Base-by-base conservation (phyloP, 1,140 invertebrate species). In the Anthonomus grandis region DNA sequence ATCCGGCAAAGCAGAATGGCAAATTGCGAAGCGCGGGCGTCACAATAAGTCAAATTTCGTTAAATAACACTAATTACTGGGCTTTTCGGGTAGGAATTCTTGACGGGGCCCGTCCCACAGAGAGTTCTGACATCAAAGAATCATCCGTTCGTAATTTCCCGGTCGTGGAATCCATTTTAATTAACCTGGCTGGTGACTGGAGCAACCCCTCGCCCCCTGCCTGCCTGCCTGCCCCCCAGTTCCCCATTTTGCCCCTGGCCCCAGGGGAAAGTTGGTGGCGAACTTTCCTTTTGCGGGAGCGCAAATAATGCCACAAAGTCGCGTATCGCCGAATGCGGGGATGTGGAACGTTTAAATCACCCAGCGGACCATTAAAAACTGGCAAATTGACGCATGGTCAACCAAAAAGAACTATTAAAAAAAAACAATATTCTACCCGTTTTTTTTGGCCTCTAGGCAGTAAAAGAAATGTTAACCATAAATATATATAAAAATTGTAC, bases 101-200 rank as follows among this genome's bases (percentile, higher is more conserved):
- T 56, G 54, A 41, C 44, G 22, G 39, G 24, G 22, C 19, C 42
- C 13, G 17, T 19, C 17, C 54, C 42, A 38, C 42, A 56, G 42
- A 39, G 54, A 48, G 50, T 31, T 44, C 38, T 18, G 54, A 48
- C 54, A 56, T 56, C 54, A 56, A 56, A 56, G 54, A 56, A 56
- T 56, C 54, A 46, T 47, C 45, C 54, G 15, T 44, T 24, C 44
- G 36, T 48, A 46, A 41, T 56, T 56, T 55, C 52, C 54, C 45
- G 54, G 15, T 15, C 24, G 54, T 22, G 54, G 45, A 47, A 56
- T 56, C 45, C 54, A 56, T 56, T 56, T 48, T 56, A 56, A 56
- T 56, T 56, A 56, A 56, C 45, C 54, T 56, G 52, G 23, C n/a
- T n/a, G n/a, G n/a, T n/a, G n/a, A n/a, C n/a, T 21, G 34, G 44